Evolutionary conservation across 2,797 vertebrate genomes (phyloP), one percentile per base, ranked within the genome.

Genomic region (Varecia variegata): DNA sequence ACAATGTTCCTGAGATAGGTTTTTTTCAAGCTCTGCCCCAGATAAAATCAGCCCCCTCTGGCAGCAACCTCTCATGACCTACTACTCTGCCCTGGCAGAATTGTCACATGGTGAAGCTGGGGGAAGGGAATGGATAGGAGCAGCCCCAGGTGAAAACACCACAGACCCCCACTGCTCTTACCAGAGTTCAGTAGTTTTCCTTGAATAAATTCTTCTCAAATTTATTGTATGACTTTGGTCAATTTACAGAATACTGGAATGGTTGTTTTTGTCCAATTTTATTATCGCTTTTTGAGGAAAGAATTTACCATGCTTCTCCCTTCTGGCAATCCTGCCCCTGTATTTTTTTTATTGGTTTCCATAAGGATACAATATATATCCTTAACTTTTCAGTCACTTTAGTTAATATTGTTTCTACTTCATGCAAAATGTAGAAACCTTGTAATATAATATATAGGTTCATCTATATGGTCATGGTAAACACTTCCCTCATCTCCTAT

Each of bases 221-320:
- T 30, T 38, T 68, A 27, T 71, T 60, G 14, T 58, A 73, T 25
- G 52, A 43, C 50, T 83, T 35, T 79, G 67, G 21, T 54, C 71
- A 80, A 60, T 74, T 92, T 68, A 74, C 8, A 80, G 68, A 35
- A 56, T 71, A 58, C 11, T 12, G 3, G 74, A 82, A 71, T 65
- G 50, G 35, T 62, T 77, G 50, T 70, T 84, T 85, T 79, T 84
- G 68, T 87, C 76, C 74, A 71, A 71, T 85, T 92, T 88, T 80
- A 58, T 40, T 30, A 45, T 40, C 85, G 68, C 7, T 70, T 79
- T 56, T 56, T 12, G 52, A 58, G 35, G 11, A 58, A 58, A 52
- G 23, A 62, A 60, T 82, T 71, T 79, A 35, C 54, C 13, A 38
- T 47, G 12, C 54, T 83, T 91, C 27, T 92, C n/a, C 70, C 35